Conservation (phyloP, 1,140 invertebrate species). For the Lordiphosa collinella region DNA sequence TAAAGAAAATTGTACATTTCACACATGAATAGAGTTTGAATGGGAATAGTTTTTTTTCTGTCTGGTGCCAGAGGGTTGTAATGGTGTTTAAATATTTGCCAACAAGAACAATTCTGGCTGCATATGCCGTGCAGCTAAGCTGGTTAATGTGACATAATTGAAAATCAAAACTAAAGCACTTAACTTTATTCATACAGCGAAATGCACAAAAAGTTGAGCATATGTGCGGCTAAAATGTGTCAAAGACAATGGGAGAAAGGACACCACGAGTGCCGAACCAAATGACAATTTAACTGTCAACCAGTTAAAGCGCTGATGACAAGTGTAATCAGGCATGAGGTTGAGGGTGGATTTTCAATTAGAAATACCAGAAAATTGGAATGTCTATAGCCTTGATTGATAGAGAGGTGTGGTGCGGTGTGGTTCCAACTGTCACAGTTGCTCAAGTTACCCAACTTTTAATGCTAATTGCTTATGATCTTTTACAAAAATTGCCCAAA, state of each 20-base stretch:
- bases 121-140: constrained; percentile 51
- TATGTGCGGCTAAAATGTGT: constrained; percentile 48
- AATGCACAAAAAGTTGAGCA: constrained; percentile 72
- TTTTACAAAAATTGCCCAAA: constrained; percentile 40
- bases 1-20: constrained; percentile 55
- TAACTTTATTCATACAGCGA: constrained; percentile 59
- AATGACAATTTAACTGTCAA: constrained; percentile 77
- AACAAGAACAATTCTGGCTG: constrained; percentile 33
- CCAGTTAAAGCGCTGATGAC: constrained; percentile 53
- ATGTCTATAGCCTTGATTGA: constrained; percentile 27
- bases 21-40: constrained; percentile 47
- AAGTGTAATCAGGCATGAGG: constrained; percentile 67
- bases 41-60: constrained; percentile 37
- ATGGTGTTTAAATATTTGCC: constrained; percentile 6
- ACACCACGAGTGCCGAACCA: constrained; percentile 30
- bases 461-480: constrained; percentile 73
- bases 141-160: constrained; percentile 78
- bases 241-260: constrained; percentile 1
- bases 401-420: constrained; percentile 35
- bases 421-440: constrained; percentile 54
- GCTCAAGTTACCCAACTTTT: constrained; percentile 52
- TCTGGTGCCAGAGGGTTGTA: constrained; percentile 40
- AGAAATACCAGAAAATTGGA: constrained; percentile 26
- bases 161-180: constrained; percentile 79
- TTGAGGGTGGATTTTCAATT: constrained; percentile 56